Evolutionary conservation across 2,888 invertebrate genomes (phyloP), one percentile per base, ranked within the genome.

Genomic region (Taenaris catops): DNA sequence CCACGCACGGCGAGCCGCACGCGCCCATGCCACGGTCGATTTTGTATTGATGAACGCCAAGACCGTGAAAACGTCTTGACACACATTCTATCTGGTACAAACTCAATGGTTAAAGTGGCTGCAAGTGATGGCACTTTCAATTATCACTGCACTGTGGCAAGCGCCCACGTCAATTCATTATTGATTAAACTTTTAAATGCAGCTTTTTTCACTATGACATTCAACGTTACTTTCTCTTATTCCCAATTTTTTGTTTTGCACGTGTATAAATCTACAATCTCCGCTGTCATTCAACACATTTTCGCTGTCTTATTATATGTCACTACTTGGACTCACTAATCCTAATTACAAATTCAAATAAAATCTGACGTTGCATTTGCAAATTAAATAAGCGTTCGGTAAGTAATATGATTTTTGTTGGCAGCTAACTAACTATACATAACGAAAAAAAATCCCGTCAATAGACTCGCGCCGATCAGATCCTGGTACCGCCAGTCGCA

Each of bases 61-160:
- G 76, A 79, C 78, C 79, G 78, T 78, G 74, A 83, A 79, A 74
- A 73, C 65, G 44, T 51, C 72, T 75, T 78, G 81, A 78, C 81
- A 79, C 61, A 83, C 70, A 75, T 83, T 68, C 51, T 64, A 68
- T 71, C 55, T 67, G 56, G 72, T 68, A 70, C 74, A 60, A 44
- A 34, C 32, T 41, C 28, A 20, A 27, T 14, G 34, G 25, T 35
- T 44, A 44, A 51, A 63, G 63, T 55, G 63, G 46, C 60, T 66
- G 74, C 69, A 70, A 69, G 66, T 66, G 74, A 80, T 81, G 70
- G 68, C 71, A 75, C 80, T 79, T 76, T 76, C 76, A 79, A 84
- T 83, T 83, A 81, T 65, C 74, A 66, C 66, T 73, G 78, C 76
- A 78, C 55, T 55, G 60, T 55, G 58, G 51, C 58, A 45, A 45